These are phyloP conservation scores for Malthinus seriepunctatus DNA, from an alignment of 2,888 invertebrate genomes.

Conservation along the genomic window DNA sequence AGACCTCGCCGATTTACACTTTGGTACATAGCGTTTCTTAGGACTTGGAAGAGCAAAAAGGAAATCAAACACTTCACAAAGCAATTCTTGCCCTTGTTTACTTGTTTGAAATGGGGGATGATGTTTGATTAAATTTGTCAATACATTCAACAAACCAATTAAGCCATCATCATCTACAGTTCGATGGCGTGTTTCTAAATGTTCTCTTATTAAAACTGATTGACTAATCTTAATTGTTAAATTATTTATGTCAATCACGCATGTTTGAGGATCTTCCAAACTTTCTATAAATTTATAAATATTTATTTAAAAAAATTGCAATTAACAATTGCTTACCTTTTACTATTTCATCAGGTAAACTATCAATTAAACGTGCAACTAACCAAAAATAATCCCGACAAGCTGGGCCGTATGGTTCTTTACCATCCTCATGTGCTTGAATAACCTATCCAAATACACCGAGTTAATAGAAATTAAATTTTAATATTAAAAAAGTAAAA, in stretches of 20 bases:
- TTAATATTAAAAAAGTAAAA: conserved; percentile 32
- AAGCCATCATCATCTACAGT: conserved; percentile 89
- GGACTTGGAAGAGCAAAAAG: conserved; percentile 90
- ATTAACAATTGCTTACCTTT: conserved; percentile 56
- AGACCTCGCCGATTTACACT: conserved; percentile 89
- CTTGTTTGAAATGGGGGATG: conserved; percentile 84
- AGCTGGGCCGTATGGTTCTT: conserved; percentile 93
- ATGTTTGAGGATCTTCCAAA: conserved; percentile 60
- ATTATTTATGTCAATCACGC: conserved; percentile 70
- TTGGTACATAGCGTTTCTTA: conserved; percentile 81
- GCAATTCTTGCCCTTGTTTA: conserved; percentile 71
- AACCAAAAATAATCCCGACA: conserved; percentile 96
- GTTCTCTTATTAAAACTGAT: conserved; percentile 77
- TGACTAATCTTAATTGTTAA: conserved; percentile 68
- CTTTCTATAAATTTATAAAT: conserved; percentile 49
- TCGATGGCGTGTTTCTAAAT: conserved; percentile 78
- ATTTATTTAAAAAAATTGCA: background rate
- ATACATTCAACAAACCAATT: conserved; percentile 82
- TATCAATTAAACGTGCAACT: conserved; percentile 85
- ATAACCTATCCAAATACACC: conserved; percentile 26
- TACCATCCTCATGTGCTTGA: conserved; percentile 72
- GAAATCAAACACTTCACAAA: conserved; percentile 78
- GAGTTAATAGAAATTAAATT: background rate
- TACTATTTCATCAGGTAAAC: conserved; percentile 77
- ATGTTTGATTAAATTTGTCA: conserved; percentile 88